Conservation (phyloP, 2,113 vertebrate species). For the Sylvilagus bachmani region DNA sequence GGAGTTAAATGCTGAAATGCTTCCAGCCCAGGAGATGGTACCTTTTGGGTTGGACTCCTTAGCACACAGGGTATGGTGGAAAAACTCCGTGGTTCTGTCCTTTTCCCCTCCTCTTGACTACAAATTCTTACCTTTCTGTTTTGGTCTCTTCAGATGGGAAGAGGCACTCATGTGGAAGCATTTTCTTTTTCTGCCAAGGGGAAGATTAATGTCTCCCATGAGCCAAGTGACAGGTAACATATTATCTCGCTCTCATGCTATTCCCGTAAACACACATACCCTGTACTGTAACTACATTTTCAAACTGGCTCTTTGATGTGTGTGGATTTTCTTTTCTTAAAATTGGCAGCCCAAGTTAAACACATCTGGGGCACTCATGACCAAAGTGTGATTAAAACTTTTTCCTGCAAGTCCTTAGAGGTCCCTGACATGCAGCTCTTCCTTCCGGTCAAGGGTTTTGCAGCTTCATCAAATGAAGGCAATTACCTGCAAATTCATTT, state of each 20-base stretch:
- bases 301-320: background rate
- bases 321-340: background rate
- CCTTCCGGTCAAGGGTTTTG: background rate
- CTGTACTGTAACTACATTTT: background rate
- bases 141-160: background rate
- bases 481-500: background rate
- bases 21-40: background rate
- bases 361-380: background rate
- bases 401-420: background rate
- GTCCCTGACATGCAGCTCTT: background rate
- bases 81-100: background rate
- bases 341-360: background rate
- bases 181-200: slow-evolving; percentile 42
- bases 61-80: background rate
- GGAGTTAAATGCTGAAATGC: background rate
- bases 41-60: background rate
- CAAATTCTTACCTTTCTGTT: background rate
- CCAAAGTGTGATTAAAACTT: background rate
- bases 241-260: background rate
- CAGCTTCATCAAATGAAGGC: background rate
- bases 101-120: background rate
- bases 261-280: background rate
- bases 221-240: slow-evolving; percentile 45
- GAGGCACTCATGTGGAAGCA: background rate
- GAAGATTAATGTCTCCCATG: slow-evolving; percentile 49